phyloP scores from a whole-genome alignment of 2,113 vertebrate genomes.

The Neotragus moschatus region DNA sequence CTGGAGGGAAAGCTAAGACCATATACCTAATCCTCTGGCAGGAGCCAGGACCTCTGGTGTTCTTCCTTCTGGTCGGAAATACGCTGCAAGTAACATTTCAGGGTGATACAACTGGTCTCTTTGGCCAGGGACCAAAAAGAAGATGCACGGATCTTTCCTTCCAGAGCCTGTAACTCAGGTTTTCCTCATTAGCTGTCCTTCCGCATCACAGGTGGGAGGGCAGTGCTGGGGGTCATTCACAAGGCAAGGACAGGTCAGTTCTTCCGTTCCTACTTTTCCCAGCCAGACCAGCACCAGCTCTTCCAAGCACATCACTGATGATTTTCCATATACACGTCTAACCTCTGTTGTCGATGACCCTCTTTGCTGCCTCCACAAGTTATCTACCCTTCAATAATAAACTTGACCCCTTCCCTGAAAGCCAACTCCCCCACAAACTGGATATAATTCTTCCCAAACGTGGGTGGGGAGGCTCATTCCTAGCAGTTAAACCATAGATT shows the following conservation, averaged over 20 bases:
- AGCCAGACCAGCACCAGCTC: background rate
- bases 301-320: background rate
- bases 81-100: background rate
- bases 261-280: background rate
- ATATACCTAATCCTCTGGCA: background rate
- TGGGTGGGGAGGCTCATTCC: background rate
- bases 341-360: background rate
- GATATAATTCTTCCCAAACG: background rate
- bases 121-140: background rate
- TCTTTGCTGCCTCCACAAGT: background rate
- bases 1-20: background rate
- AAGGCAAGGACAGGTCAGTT: rapidly evolving
- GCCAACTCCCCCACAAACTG: background rate
- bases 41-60: background rate
- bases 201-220: background rate
- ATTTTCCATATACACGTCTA: background rate
- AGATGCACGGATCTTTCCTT: background rate
- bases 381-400: background rate
- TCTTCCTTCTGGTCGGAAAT: background rate
- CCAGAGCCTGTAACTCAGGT: background rate
- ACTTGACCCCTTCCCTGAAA: background rate
- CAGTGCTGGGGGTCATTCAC: background rate
- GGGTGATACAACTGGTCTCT: background rate
- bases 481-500: background rate
- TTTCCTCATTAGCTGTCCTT: background rate